phyloP scores from a whole-genome alignment of 2,888 invertebrate species.

The Trichogramma dendrolimi region DNA sequence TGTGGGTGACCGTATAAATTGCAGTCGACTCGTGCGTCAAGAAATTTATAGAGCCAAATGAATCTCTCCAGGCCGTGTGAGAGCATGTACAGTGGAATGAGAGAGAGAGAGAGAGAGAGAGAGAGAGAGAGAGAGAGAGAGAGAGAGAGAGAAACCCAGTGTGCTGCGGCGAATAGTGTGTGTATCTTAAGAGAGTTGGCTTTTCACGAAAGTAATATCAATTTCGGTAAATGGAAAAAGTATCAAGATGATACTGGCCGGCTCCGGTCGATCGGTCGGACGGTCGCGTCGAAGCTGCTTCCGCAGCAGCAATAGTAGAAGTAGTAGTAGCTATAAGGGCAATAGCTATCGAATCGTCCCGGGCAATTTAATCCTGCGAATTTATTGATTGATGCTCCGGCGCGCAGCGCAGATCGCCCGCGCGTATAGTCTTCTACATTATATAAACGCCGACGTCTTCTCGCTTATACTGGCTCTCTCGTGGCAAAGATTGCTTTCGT shows the following conservation, averaged over 20 bases:
- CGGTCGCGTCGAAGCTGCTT: conserved; percentile 8
- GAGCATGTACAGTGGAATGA: no score
- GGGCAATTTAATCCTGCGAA: conserved; percentile 31
- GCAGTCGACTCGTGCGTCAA: conserved; percentile 24
- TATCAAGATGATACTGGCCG: conserved; percentile 41
- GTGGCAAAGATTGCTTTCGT: no score
- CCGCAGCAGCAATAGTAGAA: no score
- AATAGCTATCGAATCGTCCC: conserved; percentile 5
- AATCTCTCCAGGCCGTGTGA: conserved; percentile 25
- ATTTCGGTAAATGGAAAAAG: conserved; percentile 49
- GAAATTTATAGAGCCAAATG: conserved; percentile 38
- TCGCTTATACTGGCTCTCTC: no score
- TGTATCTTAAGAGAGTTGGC: conserved; percentile 30
- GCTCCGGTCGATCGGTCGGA: conserved; percentile 5
- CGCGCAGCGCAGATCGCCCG: conserved; percentile 10
- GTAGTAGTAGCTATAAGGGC: no score
- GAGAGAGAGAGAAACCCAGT: background rate
- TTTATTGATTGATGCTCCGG: conserved; percentile 33
- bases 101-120: background rate
- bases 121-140: background rate
- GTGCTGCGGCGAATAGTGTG: conserved; percentile 21
- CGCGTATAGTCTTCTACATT: conserved; percentile 21
- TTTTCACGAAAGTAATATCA: conserved; percentile 42
- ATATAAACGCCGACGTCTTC: no score
- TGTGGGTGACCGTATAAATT: no score